Percentiles rank a stretch among this genome's conserved stretches.
Evolutionary conservation across 1,140 invertebrate genomes (phyloP).

Genomic region (Drosophila sucinea): DNA sequence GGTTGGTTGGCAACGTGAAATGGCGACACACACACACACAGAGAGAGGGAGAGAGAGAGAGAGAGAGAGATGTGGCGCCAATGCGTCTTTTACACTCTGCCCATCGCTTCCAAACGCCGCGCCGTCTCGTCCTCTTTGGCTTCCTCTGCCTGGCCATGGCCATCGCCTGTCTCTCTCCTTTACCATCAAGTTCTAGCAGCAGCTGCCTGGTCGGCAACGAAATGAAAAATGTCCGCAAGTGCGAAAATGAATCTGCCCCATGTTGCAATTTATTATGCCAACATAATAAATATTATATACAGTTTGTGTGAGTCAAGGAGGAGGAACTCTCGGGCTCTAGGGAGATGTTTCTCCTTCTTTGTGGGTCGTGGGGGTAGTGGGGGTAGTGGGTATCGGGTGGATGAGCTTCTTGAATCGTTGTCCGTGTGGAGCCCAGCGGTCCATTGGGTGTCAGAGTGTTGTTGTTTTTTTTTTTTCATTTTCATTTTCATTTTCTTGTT

Average conservation of each 20-base stretch:
- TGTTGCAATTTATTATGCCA: constrained; percentile 81
- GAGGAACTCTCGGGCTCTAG: constrained; percentile 40
- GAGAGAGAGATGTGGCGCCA: constrained; percentile 52
- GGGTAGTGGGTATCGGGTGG: background rate
- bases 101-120: constrained; percentile 11
- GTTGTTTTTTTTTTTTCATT: constrained; percentile 17
- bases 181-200: constrained; percentile 53
- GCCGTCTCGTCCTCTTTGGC: background rate
- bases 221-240: constrained; percentile 80
- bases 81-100: constrained; percentile 42
- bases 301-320: constrained; percentile 66
- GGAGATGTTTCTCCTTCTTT: constrained; percentile 23
- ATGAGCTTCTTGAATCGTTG: background rate
- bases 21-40: constrained; percentile 33
- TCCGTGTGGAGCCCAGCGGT: constrained; percentile 15
- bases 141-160: background rate
- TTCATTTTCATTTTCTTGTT: background rate
- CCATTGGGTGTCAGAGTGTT: constrained; percentile 40
- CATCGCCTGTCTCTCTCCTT: background rate
- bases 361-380: background rate
- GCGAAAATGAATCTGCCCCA: constrained; percentile 81
- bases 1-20: constrained; percentile 14
- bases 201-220: constrained; percentile 59
- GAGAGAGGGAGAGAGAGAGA: too few relatives aligned
- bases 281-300: constrained; percentile 82